phyloP scores from a whole-genome alignment of 2,888 invertebrate genomes.

The Coremacera marginata region DNA sequence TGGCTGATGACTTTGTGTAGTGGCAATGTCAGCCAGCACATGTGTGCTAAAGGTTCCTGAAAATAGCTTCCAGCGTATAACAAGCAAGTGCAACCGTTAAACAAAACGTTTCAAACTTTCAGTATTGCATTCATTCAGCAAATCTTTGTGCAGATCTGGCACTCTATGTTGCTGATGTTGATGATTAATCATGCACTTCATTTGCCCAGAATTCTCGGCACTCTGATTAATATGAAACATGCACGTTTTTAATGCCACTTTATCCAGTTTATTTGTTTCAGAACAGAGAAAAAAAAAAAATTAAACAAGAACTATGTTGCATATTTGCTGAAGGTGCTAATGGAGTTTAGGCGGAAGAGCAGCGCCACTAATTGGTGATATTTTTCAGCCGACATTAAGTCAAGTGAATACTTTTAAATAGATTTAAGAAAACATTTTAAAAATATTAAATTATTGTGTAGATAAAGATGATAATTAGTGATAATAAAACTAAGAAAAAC shows the following conservation, averaged over 20 bases:
- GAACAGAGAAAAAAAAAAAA: neutral
- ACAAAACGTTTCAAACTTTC: neutral
- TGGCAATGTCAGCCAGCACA: neutral
- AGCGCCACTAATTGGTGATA: constrained; percentile 1
- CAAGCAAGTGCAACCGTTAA: neutral
- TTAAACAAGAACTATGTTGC: neutral
- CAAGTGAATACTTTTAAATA: no score
- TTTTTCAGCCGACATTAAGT: neutral
- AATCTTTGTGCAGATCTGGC: neutral
- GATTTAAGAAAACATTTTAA: no score
- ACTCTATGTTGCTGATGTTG: neutral
- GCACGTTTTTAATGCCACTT: neutral
- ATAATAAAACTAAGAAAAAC: no score
- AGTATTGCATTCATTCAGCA: neutral
- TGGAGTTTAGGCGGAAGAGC: constrained; percentile 22
- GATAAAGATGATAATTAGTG: no score
- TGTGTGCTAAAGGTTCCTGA: neutral
- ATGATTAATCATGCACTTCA: constrained; percentile 27
- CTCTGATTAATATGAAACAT: constrained; percentile 16
- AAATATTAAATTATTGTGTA: no score
- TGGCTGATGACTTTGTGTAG: neutral
- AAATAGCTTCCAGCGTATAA: neutral
- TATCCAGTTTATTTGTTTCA: neutral
- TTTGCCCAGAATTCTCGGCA: constrained; percentile 2
- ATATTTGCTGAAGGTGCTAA: constrained; percentile 7